phyloP scores from a whole-genome alignment of 1,140 invertebrate genomes.

The Holcopasites calliopsidis region DNA sequence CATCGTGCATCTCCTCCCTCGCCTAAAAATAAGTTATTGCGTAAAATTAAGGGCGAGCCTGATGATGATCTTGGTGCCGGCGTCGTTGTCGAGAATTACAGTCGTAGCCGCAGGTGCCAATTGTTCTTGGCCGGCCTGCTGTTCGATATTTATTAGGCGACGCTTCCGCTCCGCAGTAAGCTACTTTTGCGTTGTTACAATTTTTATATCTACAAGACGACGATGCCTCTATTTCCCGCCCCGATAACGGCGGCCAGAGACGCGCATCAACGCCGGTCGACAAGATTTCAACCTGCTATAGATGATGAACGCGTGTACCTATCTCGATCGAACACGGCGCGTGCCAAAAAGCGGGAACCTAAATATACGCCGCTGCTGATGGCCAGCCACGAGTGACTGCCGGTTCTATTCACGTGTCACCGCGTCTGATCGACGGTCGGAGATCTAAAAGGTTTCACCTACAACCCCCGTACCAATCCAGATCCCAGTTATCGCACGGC shows the following conservation, averaged over 20 bases:
- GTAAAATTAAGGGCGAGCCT: slow-evolving; percentile 22
- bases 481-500: no score
- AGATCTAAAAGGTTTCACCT: not conserved
- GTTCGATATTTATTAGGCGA: slow-evolving; percentile 22
- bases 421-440: not conserved
- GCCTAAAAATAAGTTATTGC: slow-evolving; percentile 32
- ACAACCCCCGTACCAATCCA: not conserved
- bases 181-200: not conserved
- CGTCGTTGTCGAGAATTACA: not conserved
- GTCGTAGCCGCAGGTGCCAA: slow-evolving; percentile 20
- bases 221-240: no score
- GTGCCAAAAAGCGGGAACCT: slow-evolving; percentile 34
- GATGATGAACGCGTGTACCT: slow-evolving; percentile 8
- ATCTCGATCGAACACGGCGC: not conserved
- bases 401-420: slow-evolving; percentile 26
- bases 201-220: not conserved
- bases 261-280: no score
- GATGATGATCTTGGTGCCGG: not conserved
- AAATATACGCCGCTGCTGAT: slow-evolving; percentile 15
- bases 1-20: not conserved
- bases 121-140: slow-evolving; percentile 19
- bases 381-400: not conserved
- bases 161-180: not conserved
- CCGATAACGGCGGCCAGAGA: no score
- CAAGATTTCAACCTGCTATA: not conserved